These are phyloP conservation scores for Miichthys miiuy DNA, from an alignment of 2,797 vertebrate genomes.

Conservation along the genomic window DNA sequence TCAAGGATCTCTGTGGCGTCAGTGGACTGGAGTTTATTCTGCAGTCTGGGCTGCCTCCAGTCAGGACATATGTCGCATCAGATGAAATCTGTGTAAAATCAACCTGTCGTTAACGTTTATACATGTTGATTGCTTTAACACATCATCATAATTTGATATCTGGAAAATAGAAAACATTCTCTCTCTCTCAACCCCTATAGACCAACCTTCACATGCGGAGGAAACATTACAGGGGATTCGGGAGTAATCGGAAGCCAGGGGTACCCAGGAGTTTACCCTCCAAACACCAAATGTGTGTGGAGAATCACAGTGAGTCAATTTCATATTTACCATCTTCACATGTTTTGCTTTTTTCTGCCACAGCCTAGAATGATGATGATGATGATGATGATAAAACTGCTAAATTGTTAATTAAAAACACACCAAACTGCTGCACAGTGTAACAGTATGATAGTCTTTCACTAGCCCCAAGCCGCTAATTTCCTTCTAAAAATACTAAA, in stretches of 20 bases:
- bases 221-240: conserved; percentile 92
- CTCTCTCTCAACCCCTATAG: conserved; percentile 71
- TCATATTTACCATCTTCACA: conserved; percentile 5
- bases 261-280: conserved; percentile 97
- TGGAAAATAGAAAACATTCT: conserved; percentile 17
- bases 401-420: not conserved
- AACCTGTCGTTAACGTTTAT: not conserved
- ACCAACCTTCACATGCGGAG: conserved; percentile 93
- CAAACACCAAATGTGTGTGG: conserved; percentile 99
- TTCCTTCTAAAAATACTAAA: conserved; percentile 56
- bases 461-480: conserved; percentile 32
- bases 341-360: conserved; percentile 12
- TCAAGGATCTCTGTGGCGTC: conserved; percentile 13
- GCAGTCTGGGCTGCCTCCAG: conserved; percentile 39
- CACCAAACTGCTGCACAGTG: conserved; percentile 23
- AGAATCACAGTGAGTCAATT: conserved; percentile 94
- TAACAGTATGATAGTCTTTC: conserved; percentile 24
- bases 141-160: conserved; percentile 21
- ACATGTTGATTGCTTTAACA: not conserved
- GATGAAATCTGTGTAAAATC: conserved; percentile 25
- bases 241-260: conserved; percentile 98
- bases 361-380: not conserved
- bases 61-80: conserved; percentile 57
- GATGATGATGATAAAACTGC: not conserved
- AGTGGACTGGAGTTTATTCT: conserved; percentile 45